Conservation (phyloP, 1,140 invertebrate species). For the Euglossa dilemma region DNA sequence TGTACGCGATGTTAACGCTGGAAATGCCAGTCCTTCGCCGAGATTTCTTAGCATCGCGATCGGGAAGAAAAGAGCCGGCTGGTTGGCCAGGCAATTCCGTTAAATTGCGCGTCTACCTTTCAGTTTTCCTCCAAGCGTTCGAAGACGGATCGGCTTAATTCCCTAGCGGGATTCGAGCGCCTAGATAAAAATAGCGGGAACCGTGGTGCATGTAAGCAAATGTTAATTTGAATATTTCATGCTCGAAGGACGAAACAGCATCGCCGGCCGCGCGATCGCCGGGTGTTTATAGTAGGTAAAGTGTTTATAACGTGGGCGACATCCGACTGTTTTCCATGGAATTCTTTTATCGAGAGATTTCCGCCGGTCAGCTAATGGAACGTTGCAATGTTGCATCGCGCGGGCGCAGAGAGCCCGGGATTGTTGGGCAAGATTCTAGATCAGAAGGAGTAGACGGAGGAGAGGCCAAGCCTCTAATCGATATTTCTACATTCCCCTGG, state of each 20-base stretch:
- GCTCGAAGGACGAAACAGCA: background rate
- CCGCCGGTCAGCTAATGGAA: background rate
- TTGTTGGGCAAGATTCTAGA: constrained; percentile 31
- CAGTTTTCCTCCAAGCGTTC: background rate
- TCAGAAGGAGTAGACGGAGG: constrained; percentile 10
- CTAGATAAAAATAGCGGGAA: constrained; percentile 22
- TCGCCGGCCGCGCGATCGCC: background rate
- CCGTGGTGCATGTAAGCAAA: no score
- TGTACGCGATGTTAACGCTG: constrained; percentile 21
- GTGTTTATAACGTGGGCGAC: background rate
- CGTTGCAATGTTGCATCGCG: constrained; percentile 8
- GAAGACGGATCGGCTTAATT: constrained; percentile 10
- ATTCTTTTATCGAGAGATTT: background rate
- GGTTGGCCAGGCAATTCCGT: constrained; percentile 38
- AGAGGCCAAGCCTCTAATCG: constrained; percentile 9
- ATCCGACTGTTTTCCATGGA: background rate
- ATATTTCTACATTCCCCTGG: constrained; percentile 31
- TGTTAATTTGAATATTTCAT: background rate
- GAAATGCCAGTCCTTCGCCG: constrained; percentile 29
- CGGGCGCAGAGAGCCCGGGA: constrained; percentile 9
- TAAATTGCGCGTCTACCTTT: constrained; percentile 38
- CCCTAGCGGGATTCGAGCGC: background rate
- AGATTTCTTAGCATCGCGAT: constrained; percentile 61
- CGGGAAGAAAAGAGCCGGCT: constrained; percentile 27
- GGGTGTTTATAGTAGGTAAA: background rate